These are phyloP conservation scores for Lagopus muta DNA, from an alignment of 2,113 vertebrate species.

Conservation along the genomic window DNA sequence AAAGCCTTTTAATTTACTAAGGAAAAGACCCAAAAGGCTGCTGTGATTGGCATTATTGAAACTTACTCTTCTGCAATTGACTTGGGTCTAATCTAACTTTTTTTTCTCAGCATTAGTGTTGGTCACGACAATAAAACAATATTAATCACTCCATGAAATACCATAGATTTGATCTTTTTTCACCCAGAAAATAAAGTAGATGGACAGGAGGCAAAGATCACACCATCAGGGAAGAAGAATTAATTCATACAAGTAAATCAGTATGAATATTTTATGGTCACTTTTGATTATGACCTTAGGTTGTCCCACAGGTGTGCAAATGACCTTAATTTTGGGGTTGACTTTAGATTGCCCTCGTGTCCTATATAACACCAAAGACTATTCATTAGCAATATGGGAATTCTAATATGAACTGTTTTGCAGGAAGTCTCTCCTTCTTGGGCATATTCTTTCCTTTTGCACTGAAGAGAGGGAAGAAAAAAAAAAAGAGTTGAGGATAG, in stretches of 20 bases:
- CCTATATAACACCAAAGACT: slow-evolving; percentile 10
- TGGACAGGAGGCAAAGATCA: background rate
- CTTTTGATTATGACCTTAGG: slow-evolving; percentile 20
- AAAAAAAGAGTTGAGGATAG: background rate
- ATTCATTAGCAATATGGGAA: slow-evolving; percentile 11
- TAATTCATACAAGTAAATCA: background rate
- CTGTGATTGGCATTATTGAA: slow-evolving; percentile 65
- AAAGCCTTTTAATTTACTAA: slow-evolving; percentile 63
- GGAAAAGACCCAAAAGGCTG: slow-evolving; percentile 57
- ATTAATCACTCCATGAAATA: slow-evolving; percentile 41
- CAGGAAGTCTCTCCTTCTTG: background rate
- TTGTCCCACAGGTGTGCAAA: background rate
- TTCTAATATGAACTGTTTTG: slow-evolving; percentile 1
- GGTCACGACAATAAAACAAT: slow-evolving; percentile 33
- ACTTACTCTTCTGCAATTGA: slow-evolving; percentile 58
- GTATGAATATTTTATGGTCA: background rate
- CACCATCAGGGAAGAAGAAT: background rate
- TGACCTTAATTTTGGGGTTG: slow-evolving; percentile 32
- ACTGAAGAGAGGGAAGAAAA: background rate
- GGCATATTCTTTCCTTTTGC: background rate
- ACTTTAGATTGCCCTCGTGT: slow-evolving; percentile 22
- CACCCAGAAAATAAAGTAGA: background rate
- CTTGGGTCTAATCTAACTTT: slow-evolving; percentile 57
- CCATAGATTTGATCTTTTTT: background rate
- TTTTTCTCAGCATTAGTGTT: slow-evolving; percentile 52